phyloP scores from a whole-genome alignment of 2,797 vertebrate species.

The Spheniscus humboldti region DNA sequence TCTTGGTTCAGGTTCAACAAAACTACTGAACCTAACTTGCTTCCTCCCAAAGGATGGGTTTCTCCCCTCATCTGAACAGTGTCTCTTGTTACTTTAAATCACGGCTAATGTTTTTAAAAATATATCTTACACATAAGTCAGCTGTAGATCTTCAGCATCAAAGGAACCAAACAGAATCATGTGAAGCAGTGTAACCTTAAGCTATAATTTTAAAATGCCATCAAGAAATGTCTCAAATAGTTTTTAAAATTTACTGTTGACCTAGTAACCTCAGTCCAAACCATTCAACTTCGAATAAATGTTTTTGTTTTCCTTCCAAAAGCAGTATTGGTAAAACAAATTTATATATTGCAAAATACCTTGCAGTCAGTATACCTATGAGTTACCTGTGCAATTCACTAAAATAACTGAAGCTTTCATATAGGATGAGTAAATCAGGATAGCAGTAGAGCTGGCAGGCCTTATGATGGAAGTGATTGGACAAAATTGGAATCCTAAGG shows the following conservation, averaged over 20 bases:
- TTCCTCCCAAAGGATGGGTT: constrained; percentile 64
- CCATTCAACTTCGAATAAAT: constrained; percentile 56
- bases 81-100: constrained; percentile 72
- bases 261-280: constrained; percentile 69
- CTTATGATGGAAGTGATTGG: not conserved
- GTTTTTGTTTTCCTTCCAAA: constrained; percentile 67
- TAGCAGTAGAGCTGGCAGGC: not conserved
- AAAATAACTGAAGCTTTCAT: not conserved
- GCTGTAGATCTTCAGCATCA: constrained; percentile 71
- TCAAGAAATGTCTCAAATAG: constrained; percentile 66
- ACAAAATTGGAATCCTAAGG: not conserved
- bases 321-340: constrained; percentile 12
- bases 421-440: not conserved
- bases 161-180: constrained; percentile 63
- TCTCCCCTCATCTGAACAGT: constrained; percentile 48
- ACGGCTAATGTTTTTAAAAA: constrained; percentile 65
- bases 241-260: constrained; percentile 72
- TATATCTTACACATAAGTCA: constrained; percentile 68
- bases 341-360: not conserved
- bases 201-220: constrained; percentile 71
- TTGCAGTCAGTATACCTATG: not conserved
- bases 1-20: constrained; percentile 66
- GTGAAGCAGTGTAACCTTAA: constrained; percentile 63
- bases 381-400: not conserved
- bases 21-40: constrained; percentile 65